A percentile compares a stretch with the other conserved stretches of the same genome.
Evolutionary conservation across 1,140 invertebrate species (phyloP).

Genomic region (Caenorhabditis briggsae): DNA sequence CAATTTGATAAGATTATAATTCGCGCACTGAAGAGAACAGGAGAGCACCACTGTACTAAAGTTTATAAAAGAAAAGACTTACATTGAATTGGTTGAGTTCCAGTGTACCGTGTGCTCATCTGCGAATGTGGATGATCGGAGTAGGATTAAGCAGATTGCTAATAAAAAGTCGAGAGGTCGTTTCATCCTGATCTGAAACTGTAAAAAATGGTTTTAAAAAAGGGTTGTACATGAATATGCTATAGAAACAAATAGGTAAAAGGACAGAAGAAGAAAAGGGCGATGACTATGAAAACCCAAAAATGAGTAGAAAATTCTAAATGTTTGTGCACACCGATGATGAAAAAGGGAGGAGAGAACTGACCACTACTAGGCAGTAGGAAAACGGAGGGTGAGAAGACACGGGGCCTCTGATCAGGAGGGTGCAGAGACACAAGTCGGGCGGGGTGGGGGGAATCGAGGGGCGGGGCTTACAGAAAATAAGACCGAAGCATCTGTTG

Average conservation of each 20-base stretch:
- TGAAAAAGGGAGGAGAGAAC: not conserved
- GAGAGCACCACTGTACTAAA: conserved; percentile 13
- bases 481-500: conserved; percentile 49
- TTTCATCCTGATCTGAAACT: conserved; percentile 6
- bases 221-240: not conserved
- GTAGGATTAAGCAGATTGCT: not conserved
- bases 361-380: conserved; percentile 52
- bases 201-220: not conserved
- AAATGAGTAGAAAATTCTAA: conserved; percentile 48
- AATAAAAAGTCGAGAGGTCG: conserved; percentile 4
- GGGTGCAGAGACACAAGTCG: conserved; percentile 20
- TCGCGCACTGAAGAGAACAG: not conserved
- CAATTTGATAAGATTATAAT: conserved; percentile 48
- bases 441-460: not conserved
- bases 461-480: conserved; percentile 44
- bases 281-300: not conserved
- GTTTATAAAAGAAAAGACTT: not conserved
- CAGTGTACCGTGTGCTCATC: conserved; percentile 27
- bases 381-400: conserved; percentile 24
- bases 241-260: not conserved
- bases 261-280: not conserved
- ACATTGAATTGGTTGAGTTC: conserved; percentile 21
- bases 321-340: conserved; percentile 36
- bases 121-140: not conserved
- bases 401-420: conserved; percentile 28